Conservation (phyloP, 2,797 vertebrate species). For the Gymnoscopelus microlampas region DNA sequence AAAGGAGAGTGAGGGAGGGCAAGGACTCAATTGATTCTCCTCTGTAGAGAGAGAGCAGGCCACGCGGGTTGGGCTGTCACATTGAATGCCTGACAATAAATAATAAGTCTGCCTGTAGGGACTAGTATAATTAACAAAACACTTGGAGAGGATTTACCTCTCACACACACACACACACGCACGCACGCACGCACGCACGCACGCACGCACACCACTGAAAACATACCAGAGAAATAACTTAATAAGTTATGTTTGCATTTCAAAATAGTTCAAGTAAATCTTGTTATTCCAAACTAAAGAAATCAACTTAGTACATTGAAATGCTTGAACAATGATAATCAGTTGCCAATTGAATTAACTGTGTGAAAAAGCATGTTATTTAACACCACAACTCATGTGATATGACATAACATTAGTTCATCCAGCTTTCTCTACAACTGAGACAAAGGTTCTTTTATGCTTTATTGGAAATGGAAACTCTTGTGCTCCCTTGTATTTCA, state of each 20-base stretch:
- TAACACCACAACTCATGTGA: background rate
- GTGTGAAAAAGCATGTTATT: background rate
- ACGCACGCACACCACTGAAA: no score
- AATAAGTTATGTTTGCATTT: no score
- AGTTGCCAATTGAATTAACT: no score
- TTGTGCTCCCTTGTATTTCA: no score
- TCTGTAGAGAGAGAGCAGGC: constrained; percentile 19
- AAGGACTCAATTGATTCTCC: constrained; percentile 33
- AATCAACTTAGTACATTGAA: no score
- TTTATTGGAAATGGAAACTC: no score
- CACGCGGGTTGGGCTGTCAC: constrained; percentile 61
- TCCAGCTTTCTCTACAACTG: background rate
- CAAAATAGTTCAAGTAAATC: no score
- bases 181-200: no score
- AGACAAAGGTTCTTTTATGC: background rate
- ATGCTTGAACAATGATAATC: no score
- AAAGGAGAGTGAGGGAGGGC: background rate
- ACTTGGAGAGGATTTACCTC: background rate
- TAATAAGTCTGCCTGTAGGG: constrained; percentile 16
- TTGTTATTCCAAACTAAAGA: background rate
- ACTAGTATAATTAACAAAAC: constrained; percentile 1
- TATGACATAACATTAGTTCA: background rate
- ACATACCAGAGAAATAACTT: no score
- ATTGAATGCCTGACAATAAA: constrained; percentile 70
- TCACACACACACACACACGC: no score